A percentile compares a stretch with the other conserved stretches of the same genome.
phyloP scores from a whole-genome alignment of 2,888 invertebrate species.

The Drosophila engyochracea region DNA sequence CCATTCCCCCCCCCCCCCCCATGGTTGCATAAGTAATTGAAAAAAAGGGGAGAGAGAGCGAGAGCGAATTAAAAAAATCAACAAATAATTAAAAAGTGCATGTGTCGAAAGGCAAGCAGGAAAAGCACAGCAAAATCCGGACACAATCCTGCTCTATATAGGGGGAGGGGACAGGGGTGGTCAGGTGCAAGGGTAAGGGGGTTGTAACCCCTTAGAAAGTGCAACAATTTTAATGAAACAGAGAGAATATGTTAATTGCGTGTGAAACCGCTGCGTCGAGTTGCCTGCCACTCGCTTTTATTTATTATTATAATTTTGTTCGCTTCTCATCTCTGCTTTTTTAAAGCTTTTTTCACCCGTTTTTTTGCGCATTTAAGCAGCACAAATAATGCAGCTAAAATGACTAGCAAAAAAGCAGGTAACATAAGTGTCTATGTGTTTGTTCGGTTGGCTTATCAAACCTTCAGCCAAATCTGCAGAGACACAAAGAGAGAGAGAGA shows the following conservation, averaged over 20 bases:
- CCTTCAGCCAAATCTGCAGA: conserved; percentile 1
- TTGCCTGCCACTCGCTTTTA: conserved; percentile 60
- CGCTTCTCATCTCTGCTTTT: background rate
- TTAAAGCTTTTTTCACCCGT: background rate
- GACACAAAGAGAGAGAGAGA: background rate
- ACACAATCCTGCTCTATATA: conserved; percentile 23
- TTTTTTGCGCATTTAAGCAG: conserved; percentile 34
- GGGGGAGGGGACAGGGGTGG: background rate
- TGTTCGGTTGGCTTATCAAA: conserved; percentile 16
- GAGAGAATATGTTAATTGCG: conserved; percentile 80
- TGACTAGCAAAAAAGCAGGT: background rate
- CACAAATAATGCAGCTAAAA: conserved; percentile 45
- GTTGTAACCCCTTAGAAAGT: conserved; percentile 50
- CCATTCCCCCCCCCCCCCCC: accelerated
- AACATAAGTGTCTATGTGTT: conserved; percentile 14
- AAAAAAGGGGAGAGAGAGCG: conserved; percentile 52
- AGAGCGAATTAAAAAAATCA: conserved; percentile 17
- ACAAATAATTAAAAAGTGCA: conserved; percentile 56
- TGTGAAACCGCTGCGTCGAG: conserved; percentile 77
- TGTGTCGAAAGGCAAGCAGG: conserved; percentile 42
- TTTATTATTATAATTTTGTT: conserved; percentile 72
- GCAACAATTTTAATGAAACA: conserved; percentile 76
- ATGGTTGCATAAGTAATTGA: conserved; percentile 66
- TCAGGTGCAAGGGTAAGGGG: background rate
- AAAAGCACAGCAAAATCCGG: conserved; percentile 28